Evolutionary conservation across 2,888 invertebrate genomes (phyloP).

Genomic region (Cryptosula pallasiana): DNA sequence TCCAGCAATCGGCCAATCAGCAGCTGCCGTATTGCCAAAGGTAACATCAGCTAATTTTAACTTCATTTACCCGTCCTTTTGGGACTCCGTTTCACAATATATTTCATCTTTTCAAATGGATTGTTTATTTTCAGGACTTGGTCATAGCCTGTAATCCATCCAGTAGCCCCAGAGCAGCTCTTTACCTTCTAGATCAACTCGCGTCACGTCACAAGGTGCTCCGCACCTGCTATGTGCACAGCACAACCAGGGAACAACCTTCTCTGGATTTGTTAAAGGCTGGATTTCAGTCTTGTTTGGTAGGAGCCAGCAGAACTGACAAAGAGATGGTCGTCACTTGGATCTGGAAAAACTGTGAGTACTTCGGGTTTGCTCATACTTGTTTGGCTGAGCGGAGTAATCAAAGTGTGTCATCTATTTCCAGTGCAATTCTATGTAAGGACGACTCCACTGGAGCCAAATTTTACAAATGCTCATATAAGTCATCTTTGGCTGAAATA

Average conservation of each 20-base stretch:
- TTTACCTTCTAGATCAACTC: slow-evolving; percentile 61
- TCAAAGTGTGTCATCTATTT: too few relatives aligned
- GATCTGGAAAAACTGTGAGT: slow-evolving; percentile 73
- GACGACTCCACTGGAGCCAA: too few relatives aligned
- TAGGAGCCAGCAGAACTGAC: slow-evolving; percentile 35
- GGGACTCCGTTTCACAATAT: too few relatives aligned
- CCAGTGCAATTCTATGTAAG: too few relatives aligned
- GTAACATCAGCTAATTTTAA: too few relatives aligned
- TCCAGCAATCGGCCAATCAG: background rate
- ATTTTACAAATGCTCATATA: too few relatives aligned
- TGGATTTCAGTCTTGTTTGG: slow-evolving; percentile 30
- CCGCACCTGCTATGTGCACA: slow-evolving; percentile 63
- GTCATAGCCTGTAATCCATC: slow-evolving; percentile 65
- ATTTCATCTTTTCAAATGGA: too few relatives aligned
- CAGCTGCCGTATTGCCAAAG: background rate
- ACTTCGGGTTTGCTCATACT: too few relatives aligned
- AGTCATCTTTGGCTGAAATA: too few relatives aligned
- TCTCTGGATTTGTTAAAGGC: slow-evolving; percentile 43
- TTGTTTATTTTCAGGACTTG: slow-evolving; percentile 56
- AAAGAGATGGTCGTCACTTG: slow-evolving; percentile 61
- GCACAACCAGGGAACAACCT: slow-evolving; percentile 56
- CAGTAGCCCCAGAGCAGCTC: slow-evolving; percentile 65
- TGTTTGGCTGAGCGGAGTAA: too few relatives aligned
- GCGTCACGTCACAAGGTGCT: slow-evolving; percentile 57
- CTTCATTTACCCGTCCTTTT: too few relatives aligned